Base-by-base conservation (phyloP, 2,113 vertebrate species). In the Meleagris gallopavo region DNA sequence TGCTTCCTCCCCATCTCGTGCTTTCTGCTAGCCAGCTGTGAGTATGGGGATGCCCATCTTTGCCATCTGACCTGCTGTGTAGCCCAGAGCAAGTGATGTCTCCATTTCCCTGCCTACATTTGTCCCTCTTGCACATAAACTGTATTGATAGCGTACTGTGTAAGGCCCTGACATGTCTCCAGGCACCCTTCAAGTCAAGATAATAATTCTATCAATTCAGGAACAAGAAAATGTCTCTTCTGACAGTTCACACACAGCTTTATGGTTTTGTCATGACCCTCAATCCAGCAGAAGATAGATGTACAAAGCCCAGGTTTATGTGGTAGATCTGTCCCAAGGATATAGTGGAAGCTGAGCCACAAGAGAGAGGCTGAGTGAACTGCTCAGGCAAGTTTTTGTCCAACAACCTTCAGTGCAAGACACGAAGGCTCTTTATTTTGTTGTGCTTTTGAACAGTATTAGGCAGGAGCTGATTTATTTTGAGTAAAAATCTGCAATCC, bases 71-170 rank as follows among this genome's bases (percentile, higher is more conserved):
- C 16, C 54, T 57, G 12, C 9, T 29, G 34, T 17, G 21, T 50
- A 45, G 34, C 15, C 57, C 2, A 0, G 58, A 25, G 48, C 17
- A n/a, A 72, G 54, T 0, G 0, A 57, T 11, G 36, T 40, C 40
- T 65, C 30, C 3, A 0, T 36, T 70, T 11, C 66, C 54, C 52
- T 83, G 22, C 30, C 48, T 27, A 3, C 10, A 38, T 55, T 27
- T 57, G 45, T 52, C 73, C 36, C 43, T 36, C 43, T 52, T 46
- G 21, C 41, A 76, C 19, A 11, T 1, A 41, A 71, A 52, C 25
- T 38, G 18, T n/a, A 9, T 24, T 7, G 46, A 57, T 41, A 17
- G n/a, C 18, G 7, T 16, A 41, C 50, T 21, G 14, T 45, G 40
- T 40, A 40, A 71, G 20, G 17, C 17, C 38, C 17, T 14, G 24